Conservation (phyloP, 2,113 vertebrate genomes). For the Rhinolophus ferrumequinum region DNA sequence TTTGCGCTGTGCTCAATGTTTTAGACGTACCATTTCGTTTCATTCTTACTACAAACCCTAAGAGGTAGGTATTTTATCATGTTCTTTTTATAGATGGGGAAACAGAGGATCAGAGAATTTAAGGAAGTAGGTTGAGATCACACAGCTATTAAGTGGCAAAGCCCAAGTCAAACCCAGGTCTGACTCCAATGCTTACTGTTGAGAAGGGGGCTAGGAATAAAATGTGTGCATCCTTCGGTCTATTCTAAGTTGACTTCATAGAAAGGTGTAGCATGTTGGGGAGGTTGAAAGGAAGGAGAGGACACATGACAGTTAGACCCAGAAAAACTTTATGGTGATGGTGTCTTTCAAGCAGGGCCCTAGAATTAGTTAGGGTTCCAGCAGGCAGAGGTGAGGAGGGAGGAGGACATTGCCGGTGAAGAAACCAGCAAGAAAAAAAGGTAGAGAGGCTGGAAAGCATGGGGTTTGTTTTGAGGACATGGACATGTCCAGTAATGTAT, state of each 20-base stretch:
- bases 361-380: neutral
- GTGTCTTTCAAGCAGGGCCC: neutral
- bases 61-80: neutral
- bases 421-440: neutral
- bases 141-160: neutral
- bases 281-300: neutral
- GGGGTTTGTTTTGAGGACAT: neutral
- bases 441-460: neutral
- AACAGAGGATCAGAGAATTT: neutral
- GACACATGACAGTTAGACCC: neutral
- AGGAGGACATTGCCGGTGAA: neutral
- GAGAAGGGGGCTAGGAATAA: neutral
- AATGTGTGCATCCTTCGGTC: rapidly evolving
- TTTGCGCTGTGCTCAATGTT: neutral
- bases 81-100: neutral
- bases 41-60: neutral
- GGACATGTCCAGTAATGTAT: neutral
- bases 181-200: neutral
- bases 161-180: neutral
- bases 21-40: neutral
- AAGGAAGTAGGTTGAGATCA: neutral
- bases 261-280: neutral
- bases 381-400: neutral
- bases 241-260: neutral
- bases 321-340: neutral